Conservation (phyloP, 2,888 invertebrate genomes). For the Trachelus iudaicus region DNA sequence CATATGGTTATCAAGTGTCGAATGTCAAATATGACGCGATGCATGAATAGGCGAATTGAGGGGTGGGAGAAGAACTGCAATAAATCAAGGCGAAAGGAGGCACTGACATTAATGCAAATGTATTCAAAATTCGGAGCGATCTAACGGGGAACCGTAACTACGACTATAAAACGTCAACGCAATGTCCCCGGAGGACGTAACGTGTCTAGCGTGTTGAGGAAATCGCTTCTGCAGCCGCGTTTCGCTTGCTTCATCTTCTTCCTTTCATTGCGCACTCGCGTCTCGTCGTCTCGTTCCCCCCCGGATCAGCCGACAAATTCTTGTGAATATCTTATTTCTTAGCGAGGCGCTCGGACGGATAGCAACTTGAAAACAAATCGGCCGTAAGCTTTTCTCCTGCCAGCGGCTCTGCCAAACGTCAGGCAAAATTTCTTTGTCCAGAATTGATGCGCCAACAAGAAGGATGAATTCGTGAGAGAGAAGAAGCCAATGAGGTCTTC, state of each 20-base stretch:
- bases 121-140: conserved; percentile 39
- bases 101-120: conserved; percentile 40
- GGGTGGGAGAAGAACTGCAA: too few species aligned
- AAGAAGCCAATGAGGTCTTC: conserved; percentile 5
- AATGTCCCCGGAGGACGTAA: conserved; percentile 6
- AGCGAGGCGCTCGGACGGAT: conserved; percentile 8
- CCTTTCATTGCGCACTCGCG: background rate
- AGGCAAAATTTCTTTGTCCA: background rate
- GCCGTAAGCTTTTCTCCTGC: background rate
- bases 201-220: background rate
- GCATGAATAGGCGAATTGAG: too few species aligned
- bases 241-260: background rate
- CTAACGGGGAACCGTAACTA: conserved; percentile 24
- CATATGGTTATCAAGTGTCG: too few species aligned
- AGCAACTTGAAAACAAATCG: conserved; percentile 37
- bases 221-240: background rate
- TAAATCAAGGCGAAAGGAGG: too few species aligned
- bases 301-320: conserved; percentile 6
- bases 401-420: background rate
- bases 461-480: background rate
- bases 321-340: conserved; percentile 30
- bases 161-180: conserved; percentile 29
- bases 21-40: too few species aligned
- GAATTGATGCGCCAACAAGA: background rate
- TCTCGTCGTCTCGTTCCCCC: conserved; percentile 4